These are phyloP conservation scores for Corythornis leucogaster DNA, from an alignment of 2,797 vertebrate species.

Conservation along the genomic window DNA sequence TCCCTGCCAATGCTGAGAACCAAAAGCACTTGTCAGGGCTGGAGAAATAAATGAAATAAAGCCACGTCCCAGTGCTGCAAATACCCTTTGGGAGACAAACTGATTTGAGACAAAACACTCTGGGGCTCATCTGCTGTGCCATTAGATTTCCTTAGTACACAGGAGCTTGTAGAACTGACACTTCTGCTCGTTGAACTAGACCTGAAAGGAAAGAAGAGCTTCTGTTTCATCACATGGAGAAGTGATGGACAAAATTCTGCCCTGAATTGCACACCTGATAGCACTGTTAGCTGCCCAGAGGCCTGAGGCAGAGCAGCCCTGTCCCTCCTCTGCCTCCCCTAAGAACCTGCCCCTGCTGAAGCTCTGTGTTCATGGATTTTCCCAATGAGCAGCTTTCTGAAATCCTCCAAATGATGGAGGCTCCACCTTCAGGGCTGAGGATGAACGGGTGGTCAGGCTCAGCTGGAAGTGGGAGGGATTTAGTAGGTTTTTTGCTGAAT, in stretches of 20 bases:
- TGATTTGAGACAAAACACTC: background rate
- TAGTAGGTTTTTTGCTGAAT: slow-evolving; percentile 23
- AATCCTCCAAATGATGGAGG: background rate
- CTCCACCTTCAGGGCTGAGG: background rate
- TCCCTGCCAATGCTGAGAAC: background rate
- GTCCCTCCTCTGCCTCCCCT: background rate
- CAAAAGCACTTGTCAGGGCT: background rate
- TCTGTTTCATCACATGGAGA: background rate
- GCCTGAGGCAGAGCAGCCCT: background rate
- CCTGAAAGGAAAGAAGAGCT: slow-evolving; percentile 3
- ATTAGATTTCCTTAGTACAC: background rate
- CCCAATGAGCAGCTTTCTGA: background rate
- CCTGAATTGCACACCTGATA: background rate
- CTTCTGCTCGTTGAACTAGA: slow-evolving; percentile 15
- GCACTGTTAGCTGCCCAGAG: background rate
- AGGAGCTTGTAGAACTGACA: background rate
- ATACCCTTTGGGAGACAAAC: background rate
- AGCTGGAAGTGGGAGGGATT: background rate
- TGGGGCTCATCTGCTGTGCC: background rate
- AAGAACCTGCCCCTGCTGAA: background rate
- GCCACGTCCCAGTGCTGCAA: background rate
- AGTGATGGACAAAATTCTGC: background rate
- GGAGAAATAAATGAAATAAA: background rate
- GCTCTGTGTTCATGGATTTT: background rate
- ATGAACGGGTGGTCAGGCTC: background rate